Conservation (phyloP, 92 coral and sea anemone genomes). For the Heliopora coerulea region DNA sequence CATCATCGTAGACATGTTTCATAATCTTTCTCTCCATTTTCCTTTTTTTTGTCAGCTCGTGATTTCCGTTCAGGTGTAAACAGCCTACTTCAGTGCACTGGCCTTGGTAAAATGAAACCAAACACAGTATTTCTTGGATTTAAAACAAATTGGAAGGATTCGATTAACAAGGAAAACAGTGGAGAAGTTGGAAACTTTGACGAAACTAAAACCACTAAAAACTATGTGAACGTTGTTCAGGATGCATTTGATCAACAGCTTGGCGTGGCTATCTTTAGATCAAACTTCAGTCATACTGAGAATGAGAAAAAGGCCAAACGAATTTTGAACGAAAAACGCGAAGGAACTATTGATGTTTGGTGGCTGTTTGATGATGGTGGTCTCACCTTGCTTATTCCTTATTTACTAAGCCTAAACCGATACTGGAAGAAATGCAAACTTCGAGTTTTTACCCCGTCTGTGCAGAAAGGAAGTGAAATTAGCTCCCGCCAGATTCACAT, state of each 20-base stretch:
- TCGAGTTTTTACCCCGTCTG: constrained; percentile 83
- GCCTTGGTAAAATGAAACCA: constrained; percentile 89
- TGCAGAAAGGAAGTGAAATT: constrained; percentile 52
- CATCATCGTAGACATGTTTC: background rate
- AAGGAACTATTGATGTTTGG: constrained; percentile 98
- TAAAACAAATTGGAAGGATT: constrained; percentile 80
- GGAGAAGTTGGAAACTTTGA: constrained; percentile 15
- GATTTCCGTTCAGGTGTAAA: constrained; percentile 88
- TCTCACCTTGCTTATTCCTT: constrained; percentile 83
- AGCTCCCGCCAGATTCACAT: constrained; percentile 77
- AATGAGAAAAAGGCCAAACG: constrained; percentile 56
- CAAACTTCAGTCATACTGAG: constrained; percentile 56
- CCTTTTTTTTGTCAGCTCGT: constrained; percentile 61
- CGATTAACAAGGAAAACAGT: background rate
- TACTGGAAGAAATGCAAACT: constrained; percentile 93
- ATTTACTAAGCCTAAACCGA: constrained; percentile 70
- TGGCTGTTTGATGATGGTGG: constrained; percentile 99
- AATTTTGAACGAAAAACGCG: constrained; percentile 79
- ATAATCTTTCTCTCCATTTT: background rate
- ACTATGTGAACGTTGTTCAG: constrained; percentile 80
- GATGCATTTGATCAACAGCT: constrained; percentile 92
- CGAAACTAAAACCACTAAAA: constrained; percentile 35
- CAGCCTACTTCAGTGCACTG: constrained; percentile 86
- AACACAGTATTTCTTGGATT: constrained; percentile 88
- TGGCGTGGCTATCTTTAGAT: constrained; percentile 80